Evolutionary conservation across 1,140 invertebrate species (phyloP), one percentile per base, ranked within the genome.

Genomic region (Tyrophagus putrescentiae): DNA sequence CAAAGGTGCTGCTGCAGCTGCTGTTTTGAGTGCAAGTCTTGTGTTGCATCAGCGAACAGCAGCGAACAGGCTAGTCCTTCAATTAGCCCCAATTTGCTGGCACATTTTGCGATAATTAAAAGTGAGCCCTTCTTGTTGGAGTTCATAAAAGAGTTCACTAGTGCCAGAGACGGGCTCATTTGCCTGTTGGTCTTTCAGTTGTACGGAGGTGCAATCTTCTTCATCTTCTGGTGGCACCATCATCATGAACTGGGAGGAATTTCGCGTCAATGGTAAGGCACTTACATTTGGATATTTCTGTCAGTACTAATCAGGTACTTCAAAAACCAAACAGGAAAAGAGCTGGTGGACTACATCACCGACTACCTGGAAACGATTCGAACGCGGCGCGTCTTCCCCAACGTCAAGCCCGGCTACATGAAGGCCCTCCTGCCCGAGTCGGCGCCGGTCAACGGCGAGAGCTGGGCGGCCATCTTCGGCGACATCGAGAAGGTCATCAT

Each of bases 291-390:
- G 16, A 59, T 50, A 59, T 6, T 61, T 28, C 13, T 60, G 25
- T 13, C 9, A 56, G 27, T 59, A 28, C n/a, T 5, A 11, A 61
- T 61, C 6, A 6, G 4, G 57, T 29, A 36, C 5, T 13, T 23
- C 21, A 4, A 3, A 5, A 59, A n/a, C 11, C 52, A n/a, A 58
- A 13, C 44, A 60, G 57, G 31, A 16, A 60, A 62, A 62, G 59
- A 72, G 66, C 60, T 72, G 72, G 57, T 74, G 18, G 71, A 73
- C 56, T 71, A 70, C 33, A 67, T 76, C 7, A 70, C 72, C 27
- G 68, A 75, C 57, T 76, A 79, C 67, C 72, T 81, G 65, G 82
- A 85, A 41, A 83, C 77, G 56, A 82, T 89, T 53, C 72, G 82
- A 56, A 76, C 84, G 21, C 72, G 79, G 74, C 82, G 75, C 70